phyloP scores from a whole-genome alignment of 2,113 vertebrate genomes.

The Puffinus mauretanicus region DNA sequence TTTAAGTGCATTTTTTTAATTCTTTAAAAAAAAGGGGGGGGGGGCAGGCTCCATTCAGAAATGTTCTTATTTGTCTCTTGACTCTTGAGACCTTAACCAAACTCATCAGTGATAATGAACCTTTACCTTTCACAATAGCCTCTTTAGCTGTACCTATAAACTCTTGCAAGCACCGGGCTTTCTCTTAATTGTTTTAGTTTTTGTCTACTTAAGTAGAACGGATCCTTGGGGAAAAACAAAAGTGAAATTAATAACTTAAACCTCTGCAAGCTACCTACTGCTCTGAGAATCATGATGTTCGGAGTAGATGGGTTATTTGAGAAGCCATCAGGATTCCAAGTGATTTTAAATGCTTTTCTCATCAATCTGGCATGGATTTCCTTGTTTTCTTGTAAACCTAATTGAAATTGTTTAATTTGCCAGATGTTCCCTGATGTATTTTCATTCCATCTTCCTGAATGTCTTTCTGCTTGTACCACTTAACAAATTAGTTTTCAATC shows the following conservation, averaged over 20 bases:
- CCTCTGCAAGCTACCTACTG: not conserved
- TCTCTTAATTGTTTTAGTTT: not conserved
- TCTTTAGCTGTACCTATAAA: not conserved
- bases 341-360: not conserved
- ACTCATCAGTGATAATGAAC: not conserved
- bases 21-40: accelerated
- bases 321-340: not conserved
- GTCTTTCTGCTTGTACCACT: not conserved
- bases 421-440: not conserved
- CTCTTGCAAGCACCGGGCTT: not conserved
- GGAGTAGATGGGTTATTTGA: not conserved
- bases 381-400: not conserved
- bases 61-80: not conserved
- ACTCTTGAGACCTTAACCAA: not conserved
- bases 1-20: not conserved
- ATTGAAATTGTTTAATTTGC: not conserved
- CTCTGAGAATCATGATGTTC: not conserved
- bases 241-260: not conserved
- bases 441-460: not conserved
- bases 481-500: not conserved
- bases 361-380: not conserved
- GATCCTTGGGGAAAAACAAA: not conserved
- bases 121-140: not conserved
- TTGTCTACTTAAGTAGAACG: not conserved
- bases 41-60: not conserved